Conservation (phyloP, 2,888 invertebrate species). For the Ormyrus rosae region DNA sequence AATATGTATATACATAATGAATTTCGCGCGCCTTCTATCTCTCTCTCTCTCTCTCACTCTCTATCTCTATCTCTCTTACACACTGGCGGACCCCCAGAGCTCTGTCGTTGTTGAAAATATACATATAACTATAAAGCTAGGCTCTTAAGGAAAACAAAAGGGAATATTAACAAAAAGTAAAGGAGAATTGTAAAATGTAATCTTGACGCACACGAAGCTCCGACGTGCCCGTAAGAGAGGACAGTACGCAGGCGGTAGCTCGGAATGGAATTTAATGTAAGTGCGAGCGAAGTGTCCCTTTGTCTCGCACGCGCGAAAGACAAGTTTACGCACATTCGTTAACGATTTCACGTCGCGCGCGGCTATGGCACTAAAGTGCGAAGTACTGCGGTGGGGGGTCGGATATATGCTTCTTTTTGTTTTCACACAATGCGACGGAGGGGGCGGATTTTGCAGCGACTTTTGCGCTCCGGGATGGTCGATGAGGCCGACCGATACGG, state of each 20-base stretch:
- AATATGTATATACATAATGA: conserved; percentile 1
- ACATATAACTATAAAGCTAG: conserved; percentile 20
- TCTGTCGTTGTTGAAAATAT: conserved; percentile 40
- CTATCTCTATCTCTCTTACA: conserved; percentile 34
- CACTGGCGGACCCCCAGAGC: conserved; percentile 12
- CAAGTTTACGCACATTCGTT: conserved; percentile 35
- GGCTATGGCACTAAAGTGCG: conserved; percentile 30
- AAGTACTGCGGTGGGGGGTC: background rate
- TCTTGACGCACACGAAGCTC: conserved; percentile 26
- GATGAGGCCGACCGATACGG: too few species aligned
- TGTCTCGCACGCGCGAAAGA: background rate
- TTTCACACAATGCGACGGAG: too few species aligned
- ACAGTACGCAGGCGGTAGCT: background rate
- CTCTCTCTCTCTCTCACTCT: conserved; percentile 38
- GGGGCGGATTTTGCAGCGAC: too few species aligned
- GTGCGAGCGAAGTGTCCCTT: background rate
- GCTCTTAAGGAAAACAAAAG: background rate
- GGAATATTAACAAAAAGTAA: background rate
- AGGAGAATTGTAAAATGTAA: background rate
- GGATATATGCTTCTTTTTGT: too few species aligned
- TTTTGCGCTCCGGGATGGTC: too few species aligned
- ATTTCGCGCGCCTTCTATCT: conserved; percentile 44
- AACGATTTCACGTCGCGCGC: background rate
- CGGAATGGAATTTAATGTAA: background rate
- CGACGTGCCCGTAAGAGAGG: conserved; percentile 14